Conservation (phyloP, 2,797 vertebrate species). For the Falco berigora region DNA sequence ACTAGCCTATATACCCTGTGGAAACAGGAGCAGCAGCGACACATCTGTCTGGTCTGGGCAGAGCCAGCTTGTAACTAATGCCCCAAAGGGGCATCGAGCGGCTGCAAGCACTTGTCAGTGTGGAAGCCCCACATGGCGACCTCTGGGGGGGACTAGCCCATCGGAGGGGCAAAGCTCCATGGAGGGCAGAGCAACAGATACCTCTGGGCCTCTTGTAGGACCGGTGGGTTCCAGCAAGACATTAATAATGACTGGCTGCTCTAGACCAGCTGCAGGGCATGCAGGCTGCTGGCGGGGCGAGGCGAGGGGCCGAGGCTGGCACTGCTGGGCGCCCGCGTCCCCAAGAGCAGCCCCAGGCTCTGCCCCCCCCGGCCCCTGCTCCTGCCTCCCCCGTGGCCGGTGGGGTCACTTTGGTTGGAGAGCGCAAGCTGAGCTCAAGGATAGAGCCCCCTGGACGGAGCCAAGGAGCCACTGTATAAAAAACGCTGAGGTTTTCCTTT, state of each 20-base stretch:
- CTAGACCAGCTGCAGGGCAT: neutral
- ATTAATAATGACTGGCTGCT: neutral
- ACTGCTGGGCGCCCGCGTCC: neutral
- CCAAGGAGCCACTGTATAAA: slow-evolving; percentile 63
- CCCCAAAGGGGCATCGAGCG: slow-evolving; percentile 6
- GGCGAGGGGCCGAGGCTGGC: neutral
- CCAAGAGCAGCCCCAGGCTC: neutral
- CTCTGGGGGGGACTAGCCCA: neutral
- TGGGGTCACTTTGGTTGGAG: slow-evolving; percentile 51
- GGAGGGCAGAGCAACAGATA: neutral
- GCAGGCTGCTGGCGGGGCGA: neutral
- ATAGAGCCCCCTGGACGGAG: slow-evolving; percentile 65
- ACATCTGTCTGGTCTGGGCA: slow-evolving; percentile 34
- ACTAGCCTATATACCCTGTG: neutral
- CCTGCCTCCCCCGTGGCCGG: neutral
- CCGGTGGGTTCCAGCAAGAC: neutral
- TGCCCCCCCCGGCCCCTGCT: neutral
- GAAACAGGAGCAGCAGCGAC: slow-evolving; percentile 47
- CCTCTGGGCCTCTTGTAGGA: neutral
- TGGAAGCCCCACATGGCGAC: neutral
- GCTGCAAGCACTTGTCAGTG: neutral
- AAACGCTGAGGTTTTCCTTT: slow-evolving; percentile 99
- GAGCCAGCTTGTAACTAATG: neutral
- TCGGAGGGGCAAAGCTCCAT: neutral
- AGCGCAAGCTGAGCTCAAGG: slow-evolving; percentile 42